Conservation (phyloP, 2,888 invertebrate genomes). For the Pyrrhosoma nymphula region DNA sequence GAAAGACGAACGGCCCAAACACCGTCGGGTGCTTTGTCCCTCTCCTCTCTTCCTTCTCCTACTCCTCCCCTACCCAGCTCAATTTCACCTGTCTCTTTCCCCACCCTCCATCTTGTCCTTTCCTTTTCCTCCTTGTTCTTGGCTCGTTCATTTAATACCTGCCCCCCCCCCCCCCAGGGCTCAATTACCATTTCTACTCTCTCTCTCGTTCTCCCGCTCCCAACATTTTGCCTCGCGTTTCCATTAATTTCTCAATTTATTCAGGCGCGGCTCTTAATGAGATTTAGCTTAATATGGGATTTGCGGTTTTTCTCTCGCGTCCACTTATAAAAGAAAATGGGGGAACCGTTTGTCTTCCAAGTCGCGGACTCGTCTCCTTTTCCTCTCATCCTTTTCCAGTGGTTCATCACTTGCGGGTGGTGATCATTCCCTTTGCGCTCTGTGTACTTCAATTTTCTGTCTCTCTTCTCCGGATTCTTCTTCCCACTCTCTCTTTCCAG, state of each 20-base stretch:
- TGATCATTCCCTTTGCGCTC: not conserved
- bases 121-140: not conserved
- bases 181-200: not conserved
- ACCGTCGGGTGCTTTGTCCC: too few relatives aligned
- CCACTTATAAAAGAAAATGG: not conserved
- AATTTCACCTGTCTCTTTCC: too few relatives aligned
- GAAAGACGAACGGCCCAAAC: too few relatives aligned
- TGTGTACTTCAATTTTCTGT: too few relatives aligned
- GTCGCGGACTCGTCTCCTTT: not conserved
- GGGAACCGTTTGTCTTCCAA: not conserved
- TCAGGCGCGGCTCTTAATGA: not conserved
- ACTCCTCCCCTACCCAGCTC: too few relatives aligned
- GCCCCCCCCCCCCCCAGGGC: too few relatives aligned
- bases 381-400: not conserved
- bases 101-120: too few relatives aligned
- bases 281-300: not conserved
- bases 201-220: too few relatives aligned
- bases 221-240: not conserved
- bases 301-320: not conserved
- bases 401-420: not conserved
- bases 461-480: too few relatives aligned
- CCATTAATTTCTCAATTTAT: not conserved
- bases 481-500: too few relatives aligned
- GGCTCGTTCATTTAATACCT: not conserved
- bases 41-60: too few relatives aligned